Evolutionary conservation across 2,888 invertebrate genomes (phyloP), one percentile per base, ranked within the genome.

Genomic region (Busseola fusca): DNA sequence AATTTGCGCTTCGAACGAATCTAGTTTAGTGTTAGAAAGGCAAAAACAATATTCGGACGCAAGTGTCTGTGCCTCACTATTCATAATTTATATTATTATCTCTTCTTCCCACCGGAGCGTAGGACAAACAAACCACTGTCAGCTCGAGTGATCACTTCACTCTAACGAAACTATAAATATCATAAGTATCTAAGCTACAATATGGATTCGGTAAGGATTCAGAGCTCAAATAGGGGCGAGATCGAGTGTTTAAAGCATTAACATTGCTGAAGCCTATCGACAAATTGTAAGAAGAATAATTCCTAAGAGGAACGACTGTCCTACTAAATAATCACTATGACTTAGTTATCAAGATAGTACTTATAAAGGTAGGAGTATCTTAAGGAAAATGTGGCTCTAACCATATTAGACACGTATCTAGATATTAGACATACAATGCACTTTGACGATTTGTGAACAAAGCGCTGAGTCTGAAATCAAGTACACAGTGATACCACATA

Each of bases 311-410:
- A 90, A 90, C 89, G 79, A 89, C 76, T 82, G 87, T 84, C 86
- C 89, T 87, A 88, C 89, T 90, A 90, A 89, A 88, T 88, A 90
- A 91, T 89, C 86, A 88, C 93, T 94, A 95, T 93, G 94, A 95
- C 94, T 94, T 94, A 95, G 93, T 91, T 92, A 91, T 89, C 90
- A 89, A 93, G 89, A 91, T 88, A 91, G 84, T 87, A 90, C 92
- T 93, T 93, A 93, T 77, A 89, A 59, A 84, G 82, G 72, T 91
- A 93, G 90, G 88, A 90, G 87, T 91, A 91, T 90, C 89, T 91
- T 91, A 91, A 90, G 89, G 86, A 85, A 84, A 87, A 84, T 85
- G 84, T 85, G 86, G 86, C 85, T 85, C 84, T 90, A 88, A 81
- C 83, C 82, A 88, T 88, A 90, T 86, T 87, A 91, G 88, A 91